These are phyloP conservation scores for Pipistrellus kuhlii DNA, from an alignment of 2,797 vertebrate genomes.

Conservation along the genomic window DNA sequence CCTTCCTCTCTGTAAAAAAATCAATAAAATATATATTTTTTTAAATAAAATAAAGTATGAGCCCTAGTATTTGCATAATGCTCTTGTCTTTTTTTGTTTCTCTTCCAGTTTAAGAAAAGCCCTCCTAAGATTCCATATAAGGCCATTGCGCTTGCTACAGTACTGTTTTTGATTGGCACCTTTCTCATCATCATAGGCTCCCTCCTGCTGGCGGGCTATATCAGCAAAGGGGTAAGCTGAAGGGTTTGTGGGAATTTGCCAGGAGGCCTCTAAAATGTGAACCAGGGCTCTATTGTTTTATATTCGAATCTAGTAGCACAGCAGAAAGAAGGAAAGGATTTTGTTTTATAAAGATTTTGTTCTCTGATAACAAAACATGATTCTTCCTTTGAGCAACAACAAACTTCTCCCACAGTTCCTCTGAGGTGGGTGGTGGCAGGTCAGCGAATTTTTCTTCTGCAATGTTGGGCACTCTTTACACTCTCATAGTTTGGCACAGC, in stretches of 20 bases:
- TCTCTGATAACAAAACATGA: not conserved
- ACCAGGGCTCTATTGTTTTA: not conserved
- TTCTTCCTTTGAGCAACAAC: conserved; percentile 18
- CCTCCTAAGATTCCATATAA: conserved; percentile 97
- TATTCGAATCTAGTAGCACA: not conserved
- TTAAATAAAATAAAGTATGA: too few species aligned
- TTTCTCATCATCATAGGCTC: conserved; percentile 94
- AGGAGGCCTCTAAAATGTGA: not conserved
- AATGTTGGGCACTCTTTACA: not conserved
- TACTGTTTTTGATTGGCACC: conserved; percentile 95
- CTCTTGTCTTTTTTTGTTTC: conserved; percentile 55
- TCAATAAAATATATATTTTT: too few species aligned
- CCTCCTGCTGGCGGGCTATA: conserved; percentile 94
- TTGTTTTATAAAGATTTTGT: conserved; percentile 18
- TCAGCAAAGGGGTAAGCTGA: conserved; percentile 92
- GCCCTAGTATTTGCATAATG: conserved; percentile 11
- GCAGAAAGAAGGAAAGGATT: conserved; percentile 32
- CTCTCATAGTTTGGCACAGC: not conserved
- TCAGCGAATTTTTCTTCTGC: not conserved
- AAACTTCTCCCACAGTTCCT: conserved; percentile 6
- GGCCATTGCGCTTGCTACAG: conserved; percentile 93
- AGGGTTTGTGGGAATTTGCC: not conserved
- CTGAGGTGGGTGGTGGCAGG: not conserved
- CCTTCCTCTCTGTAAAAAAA: too few species aligned
- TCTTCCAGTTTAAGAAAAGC: conserved; percentile 94